Evolutionary conservation across 1,140 invertebrate genomes (phyloP).

Genomic region (Pogonognathellus flavescens): DNA sequence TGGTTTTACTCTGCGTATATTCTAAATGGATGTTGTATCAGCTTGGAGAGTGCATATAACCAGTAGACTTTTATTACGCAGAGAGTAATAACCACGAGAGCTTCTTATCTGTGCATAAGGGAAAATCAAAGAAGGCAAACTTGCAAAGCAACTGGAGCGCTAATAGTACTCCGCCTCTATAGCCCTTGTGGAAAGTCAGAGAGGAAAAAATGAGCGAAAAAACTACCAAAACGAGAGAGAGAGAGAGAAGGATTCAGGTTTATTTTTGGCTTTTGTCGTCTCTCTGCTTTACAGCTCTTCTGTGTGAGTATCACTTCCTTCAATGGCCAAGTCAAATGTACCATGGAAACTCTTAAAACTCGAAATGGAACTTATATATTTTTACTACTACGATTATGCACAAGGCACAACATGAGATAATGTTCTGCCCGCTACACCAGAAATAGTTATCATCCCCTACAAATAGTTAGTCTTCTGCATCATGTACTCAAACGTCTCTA

Average conservation of each 20-base stretch:
- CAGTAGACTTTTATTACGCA: too few species aligned
- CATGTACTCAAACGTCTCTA: too few species aligned
- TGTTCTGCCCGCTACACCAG: neutral
- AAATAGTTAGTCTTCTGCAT: too few species aligned
- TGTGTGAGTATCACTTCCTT: conserved; percentile 23
- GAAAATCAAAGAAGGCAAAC: too few species aligned
- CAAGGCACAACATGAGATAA: neutral
- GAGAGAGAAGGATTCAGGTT: conserved; percentile 49
- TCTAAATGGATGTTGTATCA: too few species aligned
- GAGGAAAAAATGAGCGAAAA: conserved; percentile 15
- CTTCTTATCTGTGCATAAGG: too few species aligned
- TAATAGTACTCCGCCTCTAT: neutral
- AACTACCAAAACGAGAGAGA: conserved; percentile 55
- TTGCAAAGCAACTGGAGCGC: too few species aligned
- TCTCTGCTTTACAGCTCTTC: conserved; percentile 8
- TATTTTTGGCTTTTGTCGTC: conserved; percentile 56
- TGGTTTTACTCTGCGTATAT: too few species aligned
- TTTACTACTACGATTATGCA: too few species aligned
- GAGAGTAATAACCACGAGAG: too few species aligned
- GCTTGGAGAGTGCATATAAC: too few species aligned
- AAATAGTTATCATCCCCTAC: too few species aligned
- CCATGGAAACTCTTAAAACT: conserved; percentile 27
- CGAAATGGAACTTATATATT: neutral
- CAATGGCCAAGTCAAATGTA: conserved; percentile 11
- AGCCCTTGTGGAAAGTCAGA: neutral